phyloP scores from a whole-genome alignment of 2,797 vertebrate species.

The Picus viridis region DNA sequence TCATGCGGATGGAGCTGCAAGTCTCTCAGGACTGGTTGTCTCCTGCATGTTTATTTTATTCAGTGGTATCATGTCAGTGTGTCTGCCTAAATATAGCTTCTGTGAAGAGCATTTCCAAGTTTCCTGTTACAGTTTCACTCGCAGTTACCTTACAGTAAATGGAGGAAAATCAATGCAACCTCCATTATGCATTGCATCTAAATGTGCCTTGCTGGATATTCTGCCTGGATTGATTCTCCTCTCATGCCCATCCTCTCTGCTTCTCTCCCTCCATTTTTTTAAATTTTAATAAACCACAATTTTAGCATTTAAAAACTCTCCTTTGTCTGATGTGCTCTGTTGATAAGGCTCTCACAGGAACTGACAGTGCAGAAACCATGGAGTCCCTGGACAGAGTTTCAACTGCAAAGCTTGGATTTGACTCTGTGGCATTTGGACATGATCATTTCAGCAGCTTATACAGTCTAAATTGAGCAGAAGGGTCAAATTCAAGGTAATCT shows the following conservation, averaged over 20 bases:
- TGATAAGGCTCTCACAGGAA: constrained; percentile 18
- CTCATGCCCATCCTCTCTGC: background rate
- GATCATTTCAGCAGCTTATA: background rate
- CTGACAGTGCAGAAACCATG: constrained; percentile 14
- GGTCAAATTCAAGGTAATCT: constrained; percentile 58
- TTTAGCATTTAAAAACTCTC: background rate
- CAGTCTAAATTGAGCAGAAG: constrained; percentile 34
- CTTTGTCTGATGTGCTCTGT: constrained; percentile 14
- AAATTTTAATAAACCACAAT: constrained; percentile 7
- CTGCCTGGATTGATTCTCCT: background rate
- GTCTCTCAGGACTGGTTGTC: constrained; percentile 68
- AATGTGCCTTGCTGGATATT: constrained; percentile 60
- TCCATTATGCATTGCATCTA: constrained; percentile 6
- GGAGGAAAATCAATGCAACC: constrained; percentile 72
- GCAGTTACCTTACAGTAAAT: constrained; percentile 74
- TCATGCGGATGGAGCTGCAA: constrained; percentile 55
- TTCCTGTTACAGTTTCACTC: constrained; percentile 77
- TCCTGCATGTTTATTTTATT: constrained; percentile 79
- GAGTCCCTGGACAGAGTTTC: background rate
- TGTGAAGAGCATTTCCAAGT: constrained; percentile 75
- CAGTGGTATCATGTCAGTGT: constrained; percentile 77
- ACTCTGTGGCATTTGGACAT: background rate
- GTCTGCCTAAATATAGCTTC: constrained; percentile 80
- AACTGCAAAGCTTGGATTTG: background rate
- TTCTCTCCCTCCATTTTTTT: background rate